A percentile compares a stretch with the other conserved stretches of the same genome.
phyloP scores from a whole-genome alignment of 1,140 invertebrate species.

The Globodera rostochiensis region DNA sequence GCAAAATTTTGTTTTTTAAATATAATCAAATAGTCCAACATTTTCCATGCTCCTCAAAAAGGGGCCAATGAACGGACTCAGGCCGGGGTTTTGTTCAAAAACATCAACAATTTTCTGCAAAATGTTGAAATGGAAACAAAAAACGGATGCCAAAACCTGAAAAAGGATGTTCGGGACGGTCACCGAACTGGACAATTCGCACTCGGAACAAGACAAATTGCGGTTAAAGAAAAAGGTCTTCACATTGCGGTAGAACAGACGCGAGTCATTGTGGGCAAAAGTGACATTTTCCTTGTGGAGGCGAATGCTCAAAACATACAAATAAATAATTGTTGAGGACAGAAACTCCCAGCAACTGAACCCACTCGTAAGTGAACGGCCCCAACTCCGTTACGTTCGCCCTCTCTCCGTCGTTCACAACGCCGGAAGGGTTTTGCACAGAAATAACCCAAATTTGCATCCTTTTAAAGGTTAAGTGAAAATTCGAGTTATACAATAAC shows the following conservation, averaged over 20 bases:
- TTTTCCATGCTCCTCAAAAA: constrained; percentile 37
- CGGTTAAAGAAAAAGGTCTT: constrained; percentile 50
- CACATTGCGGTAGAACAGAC: constrained; percentile 56
- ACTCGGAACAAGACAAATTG: constrained; percentile 47
- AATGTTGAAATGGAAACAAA: constrained; percentile 4
- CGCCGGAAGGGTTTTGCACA: constrained; percentile 48
- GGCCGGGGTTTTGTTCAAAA: constrained; percentile 4
- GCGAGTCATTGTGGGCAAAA: constrained; percentile 40
- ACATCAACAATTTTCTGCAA: constrained; percentile 53
- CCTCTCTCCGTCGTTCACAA: constrained; percentile 47
- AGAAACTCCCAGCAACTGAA: neutral
- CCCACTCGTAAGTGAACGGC: constrained; percentile 51
- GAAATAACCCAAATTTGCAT: constrained; percentile 45
- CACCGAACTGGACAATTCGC: constrained; percentile 45
- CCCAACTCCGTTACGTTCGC: constrained; percentile 55
- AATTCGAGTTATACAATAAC: no score
- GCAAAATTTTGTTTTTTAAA: neutral
- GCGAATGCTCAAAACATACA: neutral
- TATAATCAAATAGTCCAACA: neutral
- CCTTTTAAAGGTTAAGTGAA: neutral
- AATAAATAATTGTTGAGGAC: neutral
- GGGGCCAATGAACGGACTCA: neutral
- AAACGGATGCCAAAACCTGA: constrained; percentile 37
- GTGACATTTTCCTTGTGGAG: neutral
- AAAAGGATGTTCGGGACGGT: constrained; percentile 60